A percentile compares a stretch with the other conserved stretches of the same genome.
Evolutionary conservation across 2,113 vertebrate species (phyloP).

Genomic region (Neolamprologus caudopunctatus): DNA sequence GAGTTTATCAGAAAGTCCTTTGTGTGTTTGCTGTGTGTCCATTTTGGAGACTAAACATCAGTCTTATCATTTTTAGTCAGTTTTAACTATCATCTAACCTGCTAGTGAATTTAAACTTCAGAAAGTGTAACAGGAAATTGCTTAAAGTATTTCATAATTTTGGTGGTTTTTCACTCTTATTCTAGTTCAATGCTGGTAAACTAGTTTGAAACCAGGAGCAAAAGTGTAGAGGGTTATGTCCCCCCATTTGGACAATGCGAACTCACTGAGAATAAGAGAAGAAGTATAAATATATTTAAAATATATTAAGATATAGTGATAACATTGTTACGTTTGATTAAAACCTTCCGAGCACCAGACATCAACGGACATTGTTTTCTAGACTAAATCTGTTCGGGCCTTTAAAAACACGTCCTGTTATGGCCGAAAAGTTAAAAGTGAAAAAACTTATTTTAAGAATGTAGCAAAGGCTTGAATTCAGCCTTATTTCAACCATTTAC

Average conservation of each 20-base stretch:
- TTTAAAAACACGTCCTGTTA: background rate
- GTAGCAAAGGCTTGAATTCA: background rate
- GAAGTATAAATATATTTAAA: background rate
- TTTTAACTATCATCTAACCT: background rate
- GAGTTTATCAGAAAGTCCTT: background rate
- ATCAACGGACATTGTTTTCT: background rate
- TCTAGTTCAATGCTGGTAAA: background rate
- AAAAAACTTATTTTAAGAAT: background rate
- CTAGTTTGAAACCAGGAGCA: background rate
- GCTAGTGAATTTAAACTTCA: background rate
- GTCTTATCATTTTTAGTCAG: background rate
- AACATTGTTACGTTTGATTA: background rate
- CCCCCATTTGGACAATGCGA: background rate
- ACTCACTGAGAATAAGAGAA: background rate
- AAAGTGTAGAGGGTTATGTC: fast-evolving
- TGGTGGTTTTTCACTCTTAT: background rate
- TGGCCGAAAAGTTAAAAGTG: background rate
- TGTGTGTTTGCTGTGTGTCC: background rate
- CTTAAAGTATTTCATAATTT: background rate
- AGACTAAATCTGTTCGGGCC: background rate
- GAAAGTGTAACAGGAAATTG: background rate
- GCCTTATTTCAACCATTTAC: background rate
- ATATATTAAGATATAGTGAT: background rate
- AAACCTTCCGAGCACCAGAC: background rate
- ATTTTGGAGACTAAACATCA: background rate